Evolutionary conservation across 2,797 vertebrate species (phyloP).

Genomic region (Sardinella longiceps): DNA sequence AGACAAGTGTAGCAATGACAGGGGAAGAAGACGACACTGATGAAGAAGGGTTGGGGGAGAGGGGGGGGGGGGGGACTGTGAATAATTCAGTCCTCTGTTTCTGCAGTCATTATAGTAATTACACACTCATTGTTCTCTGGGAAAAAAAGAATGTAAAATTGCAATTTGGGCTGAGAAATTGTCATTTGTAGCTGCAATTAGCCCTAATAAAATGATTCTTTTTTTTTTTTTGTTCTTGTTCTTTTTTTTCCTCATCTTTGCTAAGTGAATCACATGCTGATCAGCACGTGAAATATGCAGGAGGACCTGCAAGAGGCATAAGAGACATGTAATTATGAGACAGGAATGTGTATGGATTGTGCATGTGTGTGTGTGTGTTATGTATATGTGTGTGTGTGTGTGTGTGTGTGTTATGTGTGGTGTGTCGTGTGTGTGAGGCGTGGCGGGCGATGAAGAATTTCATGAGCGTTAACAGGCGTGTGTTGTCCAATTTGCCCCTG

Average conservation of each 20-base stretch:
- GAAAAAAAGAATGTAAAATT: constrained; percentile 70
- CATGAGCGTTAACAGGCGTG: constrained; percentile 65
- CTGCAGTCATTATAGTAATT: constrained; percentile 73
- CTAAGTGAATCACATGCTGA: constrained; percentile 70
- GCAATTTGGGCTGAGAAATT: constrained; percentile 71
- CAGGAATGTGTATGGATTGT: constrained; percentile 51
- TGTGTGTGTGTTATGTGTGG: constrained; percentile 14
- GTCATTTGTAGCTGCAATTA: constrained; percentile 76
- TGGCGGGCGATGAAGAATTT: constrained; percentile 40
- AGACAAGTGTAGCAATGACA: background rate
- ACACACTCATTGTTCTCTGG: constrained; percentile 70
- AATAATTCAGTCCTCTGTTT: constrained; percentile 68
- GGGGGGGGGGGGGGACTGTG: constrained; percentile 45
- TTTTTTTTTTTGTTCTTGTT: constrained; percentile 30
- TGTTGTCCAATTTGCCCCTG: constrained; percentile 51
- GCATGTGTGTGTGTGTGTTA: constrained; percentile 11
- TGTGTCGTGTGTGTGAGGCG: constrained; percentile 44
- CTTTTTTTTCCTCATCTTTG: constrained; percentile 41
- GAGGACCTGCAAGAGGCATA: constrained; percentile 70
- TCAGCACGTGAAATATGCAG: constrained; percentile 78
- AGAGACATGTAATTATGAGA: constrained; percentile 74
- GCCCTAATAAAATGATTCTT: constrained; percentile 73
- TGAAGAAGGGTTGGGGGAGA: too few species aligned
- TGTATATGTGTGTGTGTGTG: too few species aligned
- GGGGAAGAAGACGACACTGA: background rate